Evolutionary conservation across 1,140 invertebrate genomes (phyloP).

Genomic region (Grapholita molesta): DNA sequence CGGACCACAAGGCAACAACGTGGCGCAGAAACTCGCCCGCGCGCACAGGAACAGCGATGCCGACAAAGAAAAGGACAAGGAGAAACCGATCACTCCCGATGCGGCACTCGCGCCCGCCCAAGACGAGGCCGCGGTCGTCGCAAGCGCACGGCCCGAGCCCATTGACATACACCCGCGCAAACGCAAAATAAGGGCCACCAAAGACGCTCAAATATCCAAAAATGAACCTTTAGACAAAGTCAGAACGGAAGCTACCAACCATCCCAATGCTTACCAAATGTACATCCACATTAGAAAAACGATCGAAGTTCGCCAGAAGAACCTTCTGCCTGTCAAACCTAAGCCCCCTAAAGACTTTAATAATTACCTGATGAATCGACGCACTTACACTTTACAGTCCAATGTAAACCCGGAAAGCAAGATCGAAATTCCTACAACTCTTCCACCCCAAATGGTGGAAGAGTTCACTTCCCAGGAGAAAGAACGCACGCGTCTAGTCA

Average conservation of each 20-base stretch:
- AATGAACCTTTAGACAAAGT: slow-evolving; percentile 14
- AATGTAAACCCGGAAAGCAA: slow-evolving; percentile 86
- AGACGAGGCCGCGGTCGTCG: neutral
- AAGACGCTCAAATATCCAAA: slow-evolving; percentile 57
- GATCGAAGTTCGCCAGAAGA: slow-evolving; percentile 88
- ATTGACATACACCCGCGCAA: slow-evolving; percentile 85
- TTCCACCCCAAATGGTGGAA: slow-evolving; percentile 86
- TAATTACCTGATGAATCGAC: slow-evolving; percentile 93
- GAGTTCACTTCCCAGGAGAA: slow-evolving; percentile 91
- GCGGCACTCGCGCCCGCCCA: neutral
- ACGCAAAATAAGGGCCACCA: slow-evolving; percentile 88
- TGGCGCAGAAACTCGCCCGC: slow-evolving; percentile 15
- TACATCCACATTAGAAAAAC: slow-evolving; percentile 93
- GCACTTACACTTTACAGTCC: slow-evolving; percentile 91
- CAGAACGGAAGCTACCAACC: slow-evolving; percentile 32
- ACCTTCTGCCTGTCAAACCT: slow-evolving; percentile 89
- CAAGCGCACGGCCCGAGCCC: slow-evolving; percentile 5
- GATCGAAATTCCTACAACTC: slow-evolving; percentile 83
- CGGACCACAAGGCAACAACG: neutral
- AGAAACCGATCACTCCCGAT: neutral
- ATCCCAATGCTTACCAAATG: slow-evolving; percentile 92
- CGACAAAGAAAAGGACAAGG: neutral
- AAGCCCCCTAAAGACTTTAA: slow-evolving; percentile 95
- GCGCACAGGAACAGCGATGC: slow-evolving; percentile 10
- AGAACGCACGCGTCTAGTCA: slow-evolving; percentile 79